Evolutionary conservation across 2,797 vertebrate genomes (phyloP).

Genomic region (Bufotes viridis): DNA sequence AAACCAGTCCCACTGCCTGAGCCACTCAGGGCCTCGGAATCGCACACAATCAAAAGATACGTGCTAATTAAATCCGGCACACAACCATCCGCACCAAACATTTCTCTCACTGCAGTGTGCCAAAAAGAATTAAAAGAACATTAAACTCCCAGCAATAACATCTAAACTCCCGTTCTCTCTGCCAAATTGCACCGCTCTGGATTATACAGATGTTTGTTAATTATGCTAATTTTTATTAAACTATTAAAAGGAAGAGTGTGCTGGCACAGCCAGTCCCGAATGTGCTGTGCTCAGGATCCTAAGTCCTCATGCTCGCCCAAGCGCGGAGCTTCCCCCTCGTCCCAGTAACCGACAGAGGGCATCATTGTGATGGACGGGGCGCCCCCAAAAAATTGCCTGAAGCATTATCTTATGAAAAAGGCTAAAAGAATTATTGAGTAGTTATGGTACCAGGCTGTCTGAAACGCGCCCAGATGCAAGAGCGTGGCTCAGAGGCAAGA

Average conservation of each 20-base stretch:
- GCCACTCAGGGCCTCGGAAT: constrained; percentile 72
- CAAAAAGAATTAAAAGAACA: constrained; percentile 87
- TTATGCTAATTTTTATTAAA: constrained; percentile 88
- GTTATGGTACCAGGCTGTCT: constrained; percentile 46
- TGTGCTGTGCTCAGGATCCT: constrained; percentile 58
- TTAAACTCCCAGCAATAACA: constrained; percentile 84
- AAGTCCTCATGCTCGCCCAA: constrained; percentile 42
- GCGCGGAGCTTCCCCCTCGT: constrained; percentile 21
- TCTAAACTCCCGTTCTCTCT: constrained; percentile 83
- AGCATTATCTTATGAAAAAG: constrained; percentile 11
- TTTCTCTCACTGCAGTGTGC: constrained; percentile 77
- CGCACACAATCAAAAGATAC: constrained; percentile 76
- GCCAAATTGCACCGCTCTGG: constrained; percentile 84
- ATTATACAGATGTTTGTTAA: constrained; percentile 87
- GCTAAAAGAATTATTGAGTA: neutral
- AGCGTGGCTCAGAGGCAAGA: constrained; percentile 56
- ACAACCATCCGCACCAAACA: constrained; percentile 74
- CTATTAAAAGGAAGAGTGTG: constrained; percentile 81
- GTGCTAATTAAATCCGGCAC: constrained; percentile 78
- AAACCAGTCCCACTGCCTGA: constrained; percentile 76
- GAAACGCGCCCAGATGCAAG: constrained; percentile 65
- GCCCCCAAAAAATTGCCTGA: neutral
- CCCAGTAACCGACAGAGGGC: constrained; percentile 25
- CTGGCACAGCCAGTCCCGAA: constrained; percentile 74
- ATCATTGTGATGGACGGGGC: neutral